Conservation (phyloP, 2,797 vertebrate species). For the Yasuhikotakia modesta region DNA sequence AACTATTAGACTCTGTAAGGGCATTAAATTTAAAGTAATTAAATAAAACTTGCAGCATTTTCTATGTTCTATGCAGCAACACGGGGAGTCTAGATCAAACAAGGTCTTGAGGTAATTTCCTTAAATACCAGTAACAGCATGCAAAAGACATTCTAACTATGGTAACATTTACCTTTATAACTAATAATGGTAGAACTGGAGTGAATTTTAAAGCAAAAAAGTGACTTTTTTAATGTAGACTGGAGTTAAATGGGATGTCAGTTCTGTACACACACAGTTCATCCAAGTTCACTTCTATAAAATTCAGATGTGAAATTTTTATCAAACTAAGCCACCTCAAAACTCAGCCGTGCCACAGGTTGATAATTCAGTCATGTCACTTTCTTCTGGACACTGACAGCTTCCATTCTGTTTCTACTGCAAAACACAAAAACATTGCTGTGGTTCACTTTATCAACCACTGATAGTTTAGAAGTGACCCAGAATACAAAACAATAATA, state of each 20-base stretch:
- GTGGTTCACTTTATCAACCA: too few relatives aligned
- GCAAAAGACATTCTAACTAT: not conserved
- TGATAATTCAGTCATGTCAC: not conserved
- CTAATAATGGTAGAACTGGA: not conserved
- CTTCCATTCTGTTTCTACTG: too few relatives aligned
- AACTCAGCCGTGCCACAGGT: not conserved
- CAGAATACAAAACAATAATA: too few relatives aligned
- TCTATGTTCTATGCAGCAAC: not conserved
- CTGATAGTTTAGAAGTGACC: too few relatives aligned
- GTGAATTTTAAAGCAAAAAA: not conserved
- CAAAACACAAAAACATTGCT: too few relatives aligned
- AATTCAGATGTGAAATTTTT: not conserved
- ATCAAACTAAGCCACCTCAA: not conserved
- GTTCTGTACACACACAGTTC: too few relatives aligned
- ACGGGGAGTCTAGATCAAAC: not conserved
- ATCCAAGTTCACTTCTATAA: not conserved
- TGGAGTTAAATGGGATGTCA: too few relatives aligned
- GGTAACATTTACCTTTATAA: not conserved
- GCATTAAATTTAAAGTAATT: conserved; percentile 35
- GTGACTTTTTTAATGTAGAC: too few relatives aligned
- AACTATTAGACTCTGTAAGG: conserved; percentile 4
- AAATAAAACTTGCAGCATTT: conserved; percentile 17
- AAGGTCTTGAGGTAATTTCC: not conserved
- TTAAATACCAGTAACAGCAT: not conserved
- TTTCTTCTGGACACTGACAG: not conserved